These are phyloP conservation scores for Halocaridina rubra DNA, from an alignment of 2,888 invertebrate genomes.

Conservation along the genomic window DNA sequence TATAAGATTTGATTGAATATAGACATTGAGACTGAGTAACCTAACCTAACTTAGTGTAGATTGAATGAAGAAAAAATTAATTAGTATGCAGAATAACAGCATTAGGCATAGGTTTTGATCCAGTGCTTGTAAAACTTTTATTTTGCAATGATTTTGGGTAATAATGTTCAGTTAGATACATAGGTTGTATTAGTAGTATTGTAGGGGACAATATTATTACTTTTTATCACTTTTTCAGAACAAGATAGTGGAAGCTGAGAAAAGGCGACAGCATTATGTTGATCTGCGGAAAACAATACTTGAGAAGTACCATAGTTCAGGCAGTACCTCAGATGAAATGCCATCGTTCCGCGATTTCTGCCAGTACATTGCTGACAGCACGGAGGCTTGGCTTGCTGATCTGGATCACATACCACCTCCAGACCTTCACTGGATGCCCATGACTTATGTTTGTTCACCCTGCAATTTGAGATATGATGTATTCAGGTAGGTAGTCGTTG, in stretches of 20 bases:
- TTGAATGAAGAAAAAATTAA: no score
- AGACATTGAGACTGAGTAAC: no score
- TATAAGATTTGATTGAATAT: no score
- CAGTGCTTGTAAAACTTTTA: no score
- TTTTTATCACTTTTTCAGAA: not conserved
- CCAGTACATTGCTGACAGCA: not conserved
- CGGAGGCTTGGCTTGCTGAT: not conserved
- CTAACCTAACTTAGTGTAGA: no score
- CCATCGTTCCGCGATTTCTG: not conserved
- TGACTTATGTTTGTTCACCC: slow-evolving; percentile 9
- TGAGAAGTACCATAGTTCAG: not conserved
- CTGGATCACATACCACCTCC: not conserved
- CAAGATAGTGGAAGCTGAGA: not conserved
- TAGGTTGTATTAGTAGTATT: not conserved
- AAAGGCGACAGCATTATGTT: not conserved
- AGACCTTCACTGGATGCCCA: not conserved
- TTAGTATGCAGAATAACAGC: no score
- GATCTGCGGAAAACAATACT: not conserved
- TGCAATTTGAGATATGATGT: not conserved
- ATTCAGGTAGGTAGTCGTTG: not conserved
- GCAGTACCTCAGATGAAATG: not conserved
- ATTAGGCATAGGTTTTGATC: no score
- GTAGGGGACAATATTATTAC: no score
- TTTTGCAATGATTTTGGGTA: no score
- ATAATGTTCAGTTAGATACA: not conserved